Conservation (phyloP, 2,888 invertebrate species). For the Campaea margaritaria region DNA sequence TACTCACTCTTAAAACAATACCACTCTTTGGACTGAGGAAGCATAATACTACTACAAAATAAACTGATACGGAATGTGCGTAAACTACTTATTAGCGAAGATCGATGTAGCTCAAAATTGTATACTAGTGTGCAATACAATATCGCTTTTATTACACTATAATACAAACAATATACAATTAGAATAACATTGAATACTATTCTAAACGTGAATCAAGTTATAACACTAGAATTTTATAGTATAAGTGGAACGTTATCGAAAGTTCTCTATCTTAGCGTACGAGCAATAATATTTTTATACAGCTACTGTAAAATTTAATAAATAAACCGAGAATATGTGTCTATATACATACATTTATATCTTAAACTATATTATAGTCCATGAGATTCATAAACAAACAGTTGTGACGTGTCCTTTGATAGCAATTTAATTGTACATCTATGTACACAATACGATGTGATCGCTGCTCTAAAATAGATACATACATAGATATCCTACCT, state of each 20-base stretch:
- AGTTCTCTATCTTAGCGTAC: constrained; percentile 57
- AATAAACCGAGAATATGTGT: constrained; percentile 67
- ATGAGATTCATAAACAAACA: constrained; percentile 75
- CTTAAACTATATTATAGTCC: constrained; percentile 51
- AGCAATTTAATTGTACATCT: constrained; percentile 55
- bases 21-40: constrained; percentile 78
- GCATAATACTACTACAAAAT: constrained; percentile 57
- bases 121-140: constrained; percentile 59
- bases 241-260: constrained; percentile 67
- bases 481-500: constrained; percentile 34
- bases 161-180: constrained; percentile 66
- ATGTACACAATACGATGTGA: constrained; percentile 64
- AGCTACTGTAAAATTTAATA: constrained; percentile 66
- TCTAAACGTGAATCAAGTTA: constrained; percentile 60
- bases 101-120: constrained; percentile 41
- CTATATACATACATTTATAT: constrained; percentile 67
- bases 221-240: constrained; percentile 53
- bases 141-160: constrained; percentile 54
- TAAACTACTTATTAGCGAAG: constrained; percentile 46
- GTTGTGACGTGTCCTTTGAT: constrained; percentile 60
- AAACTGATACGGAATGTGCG: constrained; percentile 71
- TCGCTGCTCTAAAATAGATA: constrained; percentile 52
- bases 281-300: constrained; percentile 49
- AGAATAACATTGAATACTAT: constrained; percentile 70
- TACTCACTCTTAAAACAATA: constrained; percentile 54